Evolutionary conservation across 2,888 invertebrate genomes (phyloP).

Genomic region (Synergus itoensis): DNA sequence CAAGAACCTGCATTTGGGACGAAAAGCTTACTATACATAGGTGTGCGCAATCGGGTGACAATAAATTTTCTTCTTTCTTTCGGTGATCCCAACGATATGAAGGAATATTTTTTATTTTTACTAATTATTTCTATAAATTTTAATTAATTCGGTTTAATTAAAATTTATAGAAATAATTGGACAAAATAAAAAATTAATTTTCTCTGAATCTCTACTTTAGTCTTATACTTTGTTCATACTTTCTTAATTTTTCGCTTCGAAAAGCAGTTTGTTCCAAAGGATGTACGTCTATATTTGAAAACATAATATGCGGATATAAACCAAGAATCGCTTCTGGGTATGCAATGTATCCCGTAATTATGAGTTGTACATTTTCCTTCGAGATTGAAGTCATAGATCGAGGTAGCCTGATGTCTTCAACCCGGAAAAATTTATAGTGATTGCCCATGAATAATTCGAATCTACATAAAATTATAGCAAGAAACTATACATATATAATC

Average conservation of each 20-base stretch:
- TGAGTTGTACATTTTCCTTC: not conserved
- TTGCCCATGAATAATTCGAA: slow-evolving; percentile 17
- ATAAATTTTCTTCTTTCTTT: slow-evolving; percentile 28
- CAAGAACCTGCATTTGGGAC: slow-evolving; percentile 7
- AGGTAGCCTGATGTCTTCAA: slow-evolving; percentile 4
- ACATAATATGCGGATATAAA: not conserved
- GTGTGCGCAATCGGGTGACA: slow-evolving; percentile 23
- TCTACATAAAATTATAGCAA: slow-evolving; percentile 14
- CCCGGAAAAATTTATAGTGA: not conserved
- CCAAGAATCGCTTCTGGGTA: not conserved
- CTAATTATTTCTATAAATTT: not conserved
- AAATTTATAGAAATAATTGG: no score
- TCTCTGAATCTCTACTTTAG: no score
- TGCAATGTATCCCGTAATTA: slow-evolving; percentile 20
- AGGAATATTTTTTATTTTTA: not conserved
- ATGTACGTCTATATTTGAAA: not conserved
- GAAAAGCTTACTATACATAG: slow-evolving; percentile 25
- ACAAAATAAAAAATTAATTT: no score
- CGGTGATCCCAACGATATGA: not conserved
- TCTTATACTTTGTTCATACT: no score
- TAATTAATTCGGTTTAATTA: no score
- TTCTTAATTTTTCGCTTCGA: not conserved
- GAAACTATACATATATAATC: slow-evolving; percentile 1
- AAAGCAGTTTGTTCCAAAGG: not conserved
- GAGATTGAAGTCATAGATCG: slow-evolving; percentile 24